Percentiles rank a stretch among this genome's conserved stretches.
Conservation (phyloP, 2,113 vertebrate genomes). For the Halichoerus grypus region DNA sequence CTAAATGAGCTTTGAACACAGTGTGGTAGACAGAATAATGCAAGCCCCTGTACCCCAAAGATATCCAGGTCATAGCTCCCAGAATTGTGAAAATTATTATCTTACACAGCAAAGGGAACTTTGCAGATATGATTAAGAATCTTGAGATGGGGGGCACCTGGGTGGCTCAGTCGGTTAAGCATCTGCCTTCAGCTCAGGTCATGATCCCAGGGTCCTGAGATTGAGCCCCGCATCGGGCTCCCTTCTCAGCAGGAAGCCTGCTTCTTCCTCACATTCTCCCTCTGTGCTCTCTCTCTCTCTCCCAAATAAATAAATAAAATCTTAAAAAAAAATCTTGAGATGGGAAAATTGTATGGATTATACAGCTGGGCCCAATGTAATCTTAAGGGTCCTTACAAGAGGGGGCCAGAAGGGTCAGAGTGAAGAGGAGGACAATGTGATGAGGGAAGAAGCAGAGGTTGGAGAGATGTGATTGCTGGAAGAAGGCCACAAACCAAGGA, state of each 20-base stretch:
- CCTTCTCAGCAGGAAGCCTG: too few relatives aligned
- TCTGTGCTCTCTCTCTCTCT: too few relatives aligned
- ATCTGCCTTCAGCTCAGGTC: too few relatives aligned
- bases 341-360: background rate
- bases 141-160: background rate
- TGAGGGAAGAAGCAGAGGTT: background rate
- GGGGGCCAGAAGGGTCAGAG: background rate
- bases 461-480: background rate
- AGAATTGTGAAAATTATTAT: background rate
- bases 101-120: background rate
- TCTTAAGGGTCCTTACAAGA: background rate
- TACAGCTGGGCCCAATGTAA: background rate
- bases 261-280: too few relatives aligned
- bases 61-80: background rate
- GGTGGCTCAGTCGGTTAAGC: too few relatives aligned
- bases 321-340: background rate
- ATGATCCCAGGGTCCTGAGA: too few relatives aligned
- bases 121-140: background rate
- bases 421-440: background rate
- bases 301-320: too few relatives aligned
- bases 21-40: background rate
- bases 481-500: background rate
- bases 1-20: background rate
- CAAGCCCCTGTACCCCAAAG: rapidly evolving
- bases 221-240: too few relatives aligned